Percentiles rank a stretch among this genome's conserved stretches.
Evolutionary conservation across 1,140 invertebrate genomes (phyloP).

Genomic region (Tribolium madens): DNA sequence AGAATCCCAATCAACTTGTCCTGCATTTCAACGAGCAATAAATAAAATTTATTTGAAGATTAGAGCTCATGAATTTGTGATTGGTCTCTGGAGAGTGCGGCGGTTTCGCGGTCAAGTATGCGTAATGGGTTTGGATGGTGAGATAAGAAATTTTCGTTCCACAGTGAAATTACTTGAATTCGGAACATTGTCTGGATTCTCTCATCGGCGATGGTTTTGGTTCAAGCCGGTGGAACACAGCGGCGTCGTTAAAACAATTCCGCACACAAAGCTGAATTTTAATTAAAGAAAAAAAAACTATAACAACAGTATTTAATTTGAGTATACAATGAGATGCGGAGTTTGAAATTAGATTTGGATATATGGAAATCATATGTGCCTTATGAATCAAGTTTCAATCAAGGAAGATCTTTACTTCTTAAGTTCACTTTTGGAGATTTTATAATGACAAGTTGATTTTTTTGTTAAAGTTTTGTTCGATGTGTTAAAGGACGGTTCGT

Average conservation of each 20-base stretch:
- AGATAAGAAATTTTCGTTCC: slow-evolving; percentile 36
- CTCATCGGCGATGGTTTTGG: slow-evolving; percentile 17
- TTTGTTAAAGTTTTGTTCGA: slow-evolving; percentile 31
- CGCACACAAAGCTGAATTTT: slow-evolving; percentile 28
- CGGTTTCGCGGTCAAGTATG: slow-evolving; percentile 28
- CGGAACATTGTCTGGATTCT: slow-evolving; percentile 7
- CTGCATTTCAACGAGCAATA: slow-evolving; percentile 1
- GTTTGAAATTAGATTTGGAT: neutral
- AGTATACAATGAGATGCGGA: neutral
- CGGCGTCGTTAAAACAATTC: slow-evolving; percentile 33
- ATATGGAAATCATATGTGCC: slow-evolving; percentile 1
- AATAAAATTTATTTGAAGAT: slow-evolving; percentile 30
- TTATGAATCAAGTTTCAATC: slow-evolving; percentile 16
- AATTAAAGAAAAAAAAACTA: slow-evolving; percentile 35
- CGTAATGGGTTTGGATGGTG: slow-evolving; percentile 28
- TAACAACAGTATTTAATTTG: slow-evolving; percentile 15
- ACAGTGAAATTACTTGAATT: slow-evolving; percentile 10
- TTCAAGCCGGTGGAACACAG: neutral
- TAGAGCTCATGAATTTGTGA: slow-evolving; percentile 14
- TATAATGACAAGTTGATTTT: slow-evolving; percentile 22
- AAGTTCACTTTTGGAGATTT: neutral
- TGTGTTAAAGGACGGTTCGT: slow-evolving; percentile 6
- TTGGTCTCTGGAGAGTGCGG: neutral
- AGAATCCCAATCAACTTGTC: slow-evolving; percentile 24
- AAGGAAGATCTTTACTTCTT: neutral